Evolutionary conservation across 2,113 vertebrate species (phyloP).

Genomic region (Phyllostomus discolor): DNA sequence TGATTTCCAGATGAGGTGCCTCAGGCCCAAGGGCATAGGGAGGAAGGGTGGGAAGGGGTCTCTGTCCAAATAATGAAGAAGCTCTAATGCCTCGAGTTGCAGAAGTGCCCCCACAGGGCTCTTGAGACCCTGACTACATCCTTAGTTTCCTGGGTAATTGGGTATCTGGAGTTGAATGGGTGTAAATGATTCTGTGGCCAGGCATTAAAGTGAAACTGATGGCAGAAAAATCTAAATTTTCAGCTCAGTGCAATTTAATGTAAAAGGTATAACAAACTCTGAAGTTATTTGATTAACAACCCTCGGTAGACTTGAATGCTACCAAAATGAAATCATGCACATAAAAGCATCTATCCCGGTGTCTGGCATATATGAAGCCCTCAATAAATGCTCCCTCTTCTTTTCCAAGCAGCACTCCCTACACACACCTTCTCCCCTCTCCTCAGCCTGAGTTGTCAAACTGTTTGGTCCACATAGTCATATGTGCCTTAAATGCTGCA

Average conservation of each 20-base stretch:
- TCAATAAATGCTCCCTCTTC: neutral
- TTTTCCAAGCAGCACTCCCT: neutral
- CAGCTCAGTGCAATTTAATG: neutral
- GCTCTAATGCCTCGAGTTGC: neutral
- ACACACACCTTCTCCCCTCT: neutral
- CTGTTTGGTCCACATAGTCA: neutral
- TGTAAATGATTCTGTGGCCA: neutral
- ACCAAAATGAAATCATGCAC: neutral
- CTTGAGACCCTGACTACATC: neutral
- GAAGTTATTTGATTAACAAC: neutral
- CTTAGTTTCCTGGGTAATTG: neutral
- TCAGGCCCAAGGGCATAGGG: neutral
- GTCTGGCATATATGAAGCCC: neutral
- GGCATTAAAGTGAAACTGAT: neutral
- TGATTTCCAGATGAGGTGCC: slow-evolving; percentile 44
- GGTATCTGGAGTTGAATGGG: neutral
- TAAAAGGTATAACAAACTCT: neutral
- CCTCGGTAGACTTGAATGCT: neutral
- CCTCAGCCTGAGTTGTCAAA: neutral
- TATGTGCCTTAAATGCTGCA: neutral
- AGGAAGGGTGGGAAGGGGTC: neutral
- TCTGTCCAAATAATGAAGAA: neutral
- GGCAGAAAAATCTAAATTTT: neutral
- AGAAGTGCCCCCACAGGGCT: neutral
- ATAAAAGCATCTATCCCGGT: neutral